These are phyloP conservation scores for Temnothorax longispinosus DNA, from an alignment of 1,140 invertebrate genomes.

Conservation along the genomic window DNA sequence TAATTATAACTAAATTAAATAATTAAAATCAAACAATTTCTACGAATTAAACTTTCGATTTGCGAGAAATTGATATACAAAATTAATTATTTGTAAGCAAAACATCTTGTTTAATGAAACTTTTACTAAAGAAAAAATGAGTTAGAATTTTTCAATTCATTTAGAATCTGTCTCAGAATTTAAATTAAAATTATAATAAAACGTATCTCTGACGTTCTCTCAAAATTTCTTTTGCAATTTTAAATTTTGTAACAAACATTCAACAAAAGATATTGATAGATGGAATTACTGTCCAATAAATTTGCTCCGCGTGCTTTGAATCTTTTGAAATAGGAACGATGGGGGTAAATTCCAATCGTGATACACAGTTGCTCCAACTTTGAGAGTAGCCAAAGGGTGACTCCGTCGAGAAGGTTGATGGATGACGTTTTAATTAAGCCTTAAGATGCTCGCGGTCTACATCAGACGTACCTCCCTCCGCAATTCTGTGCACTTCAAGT, in stretches of 20 bases:
- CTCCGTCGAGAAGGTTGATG: neutral
- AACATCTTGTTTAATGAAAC: neutral
- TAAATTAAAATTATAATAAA: neutral
- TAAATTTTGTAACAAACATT: neutral
- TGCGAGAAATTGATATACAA: neutral
- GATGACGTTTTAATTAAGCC: constrained; percentile 53
- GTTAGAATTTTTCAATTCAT: neutral
- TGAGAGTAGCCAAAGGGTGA: neutral
- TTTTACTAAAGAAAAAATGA: neutral
- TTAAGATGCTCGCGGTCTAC: neutral
- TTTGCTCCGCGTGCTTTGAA: neutral
- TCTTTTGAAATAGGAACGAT: neutral
- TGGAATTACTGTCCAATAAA: neutral
- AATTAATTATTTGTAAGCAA: neutral
- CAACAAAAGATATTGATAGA: neutral
- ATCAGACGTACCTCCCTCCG: constrained; percentile 8
- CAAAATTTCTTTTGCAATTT: neutral
- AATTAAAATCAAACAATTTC: neutral
- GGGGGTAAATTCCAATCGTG: neutral
- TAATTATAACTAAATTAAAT: neutral
- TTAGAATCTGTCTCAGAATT: neutral
- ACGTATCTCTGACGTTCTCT: neutral
- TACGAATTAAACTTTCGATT: neutral
- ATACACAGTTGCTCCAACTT: neutral
- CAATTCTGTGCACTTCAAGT: constrained; percentile 30